Evolutionary conservation across 2,113 vertebrate genomes (phyloP).

Genomic region (Chamaetylas fuelleborni): DNA sequence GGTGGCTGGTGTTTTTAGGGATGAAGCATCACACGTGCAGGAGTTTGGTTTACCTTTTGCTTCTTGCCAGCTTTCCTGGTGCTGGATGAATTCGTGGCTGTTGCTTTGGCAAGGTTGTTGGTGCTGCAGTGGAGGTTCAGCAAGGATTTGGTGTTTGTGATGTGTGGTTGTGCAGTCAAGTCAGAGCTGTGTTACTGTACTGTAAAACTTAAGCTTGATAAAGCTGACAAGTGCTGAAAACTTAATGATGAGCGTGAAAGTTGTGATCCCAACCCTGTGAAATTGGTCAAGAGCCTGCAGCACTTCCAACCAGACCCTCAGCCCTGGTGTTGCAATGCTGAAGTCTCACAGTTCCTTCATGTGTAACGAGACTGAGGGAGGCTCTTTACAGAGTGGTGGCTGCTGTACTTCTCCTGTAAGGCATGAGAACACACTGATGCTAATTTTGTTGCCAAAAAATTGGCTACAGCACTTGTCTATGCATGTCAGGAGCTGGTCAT

Average conservation of each 20-base stretch:
- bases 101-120: not conserved
- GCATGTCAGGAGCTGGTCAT: slow-evolving; percentile 29
- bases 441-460: slow-evolving; percentile 18
- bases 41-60: not conserved
- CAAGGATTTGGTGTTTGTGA: accelerated
- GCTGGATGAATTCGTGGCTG: not conserved
- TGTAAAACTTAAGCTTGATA: not conserved
- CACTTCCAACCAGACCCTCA: not conserved
- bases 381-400: not conserved
- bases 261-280: not conserved
- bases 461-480: not conserved
- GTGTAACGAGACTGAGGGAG: not conserved
- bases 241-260: not conserved
- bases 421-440: not conserved
- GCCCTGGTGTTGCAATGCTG: not conserved
- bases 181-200: not conserved
- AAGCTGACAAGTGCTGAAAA: not conserved
- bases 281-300: not conserved
- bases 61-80: not conserved
- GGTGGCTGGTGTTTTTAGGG: not conserved
- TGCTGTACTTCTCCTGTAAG: slow-evolving; percentile 11
- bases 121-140: not conserved
- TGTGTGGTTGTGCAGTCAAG: not conserved
- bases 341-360: not conserved
- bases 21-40: accelerated